Base-by-base conservation (phyloP, 2,797 vertebrate species). In the Gouania willdenowi region DNA sequence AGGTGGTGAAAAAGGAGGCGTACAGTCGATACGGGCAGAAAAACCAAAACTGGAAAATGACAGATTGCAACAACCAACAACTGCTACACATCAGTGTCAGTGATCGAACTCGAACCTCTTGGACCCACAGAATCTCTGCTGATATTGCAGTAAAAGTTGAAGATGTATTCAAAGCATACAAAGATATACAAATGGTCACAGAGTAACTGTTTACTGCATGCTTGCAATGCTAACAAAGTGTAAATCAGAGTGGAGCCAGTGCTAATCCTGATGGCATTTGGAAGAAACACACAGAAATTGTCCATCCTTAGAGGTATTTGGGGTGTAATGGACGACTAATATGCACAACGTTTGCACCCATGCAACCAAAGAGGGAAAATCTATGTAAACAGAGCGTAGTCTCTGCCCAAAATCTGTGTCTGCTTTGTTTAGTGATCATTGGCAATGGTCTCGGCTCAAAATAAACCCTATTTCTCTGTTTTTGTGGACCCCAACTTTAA, bases 61-160 rank as follows among this genome's bases (percentile, higher is more conserved):
- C 49, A 57, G 55, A 69, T 51, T 52, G 49, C 29, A 61, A 33
- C 50, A 61, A 33, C 50, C 15, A 51, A 62, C 28, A 38, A 63
- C 39, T 61, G 47, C 71, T 75, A 76, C 69, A 74, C 62, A 65
- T 53, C 57, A 53, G 34, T 34, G 37, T 67, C 25, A 2, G 41
- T 46, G 39, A 62, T 63, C 43, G 43, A 59, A 53, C 58, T 30
- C 57, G 46, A 60, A 53, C 53, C 58, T 43, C 52, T 28, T 39
- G 38, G 40, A 56, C 32, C 31, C 25, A 45, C 38, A 51, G 53
- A 15, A 38, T 67, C 22, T 66, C 31, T 47, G 25, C 44, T 37
- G 27, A 47, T 64, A 47, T 64, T 55, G 52, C 59, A 57, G 26
- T 31, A 20, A 51, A 59, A 36, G 31, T 25, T 2, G 3, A 6